Conservation (phyloP, 92 coral and sea anemone species). For the Desmophyllum pertusum region DNA sequence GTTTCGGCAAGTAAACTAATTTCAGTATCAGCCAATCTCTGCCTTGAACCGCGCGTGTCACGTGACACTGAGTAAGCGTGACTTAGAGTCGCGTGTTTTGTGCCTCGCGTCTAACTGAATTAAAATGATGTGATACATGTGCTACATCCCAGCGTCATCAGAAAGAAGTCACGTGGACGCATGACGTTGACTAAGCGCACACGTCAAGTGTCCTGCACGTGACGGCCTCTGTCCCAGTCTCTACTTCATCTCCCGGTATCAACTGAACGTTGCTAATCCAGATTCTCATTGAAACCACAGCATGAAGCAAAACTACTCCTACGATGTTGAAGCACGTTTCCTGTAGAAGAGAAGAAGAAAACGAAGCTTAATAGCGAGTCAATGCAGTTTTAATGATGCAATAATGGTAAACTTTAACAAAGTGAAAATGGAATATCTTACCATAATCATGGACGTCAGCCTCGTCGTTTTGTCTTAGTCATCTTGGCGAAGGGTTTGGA, state of each 20-base stretch:
- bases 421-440: background rate
- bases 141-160: background rate
- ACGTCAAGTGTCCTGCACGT: background rate
- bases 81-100: background rate
- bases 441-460: background rate
- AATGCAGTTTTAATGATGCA: background rate
- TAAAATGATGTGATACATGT: background rate
- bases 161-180: background rate
- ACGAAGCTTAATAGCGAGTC: background rate
- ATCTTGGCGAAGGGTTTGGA: slow-evolving; percentile 69
- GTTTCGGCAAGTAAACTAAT: background rate
- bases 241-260: background rate
- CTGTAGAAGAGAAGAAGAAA: background rate
- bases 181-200: background rate
- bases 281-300: background rate
- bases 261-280: background rate
- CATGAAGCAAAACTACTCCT: background rate
- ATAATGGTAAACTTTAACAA: background rate
- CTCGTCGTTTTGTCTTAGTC: slow-evolving; percentile 31
- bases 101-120: background rate
- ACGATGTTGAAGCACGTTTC: background rate
- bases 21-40: background rate
- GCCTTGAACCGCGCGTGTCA: background rate
- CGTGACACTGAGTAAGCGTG: background rate
- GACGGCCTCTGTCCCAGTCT: background rate